Conservation (phyloP, 2,113 vertebrate species). For the Leucopternis melanops region DNA sequence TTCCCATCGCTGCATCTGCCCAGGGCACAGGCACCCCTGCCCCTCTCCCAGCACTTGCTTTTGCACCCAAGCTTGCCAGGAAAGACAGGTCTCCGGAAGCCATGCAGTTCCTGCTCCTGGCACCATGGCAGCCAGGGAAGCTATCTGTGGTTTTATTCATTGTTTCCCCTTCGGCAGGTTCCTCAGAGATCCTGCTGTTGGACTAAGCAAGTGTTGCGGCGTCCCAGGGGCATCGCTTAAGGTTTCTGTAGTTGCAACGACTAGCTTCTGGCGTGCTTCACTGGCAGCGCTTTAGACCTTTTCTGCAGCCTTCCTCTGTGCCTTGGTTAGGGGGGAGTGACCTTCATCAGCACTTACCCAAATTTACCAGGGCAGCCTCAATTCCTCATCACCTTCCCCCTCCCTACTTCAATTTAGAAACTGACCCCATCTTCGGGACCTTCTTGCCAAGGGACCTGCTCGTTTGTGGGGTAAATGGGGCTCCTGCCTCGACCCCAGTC, state of each 20-base stretch:
- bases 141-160: not conserved
- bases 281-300: not conserved
- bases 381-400: not conserved
- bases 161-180: not conserved
- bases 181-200: not conserved
- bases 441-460: rapidly evolving
- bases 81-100: not conserved
- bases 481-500: not conserved
- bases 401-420: not conserved
- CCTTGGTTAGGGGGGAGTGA: rapidly evolving
- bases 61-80: not conserved
- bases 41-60: not conserved
- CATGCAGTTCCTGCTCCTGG: not conserved
- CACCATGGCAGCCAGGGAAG: not conserved
- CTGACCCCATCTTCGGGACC: not conserved
- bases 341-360: not conserved
- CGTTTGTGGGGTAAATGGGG: not conserved
- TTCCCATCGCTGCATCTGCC: not conserved
- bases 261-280: not conserved
- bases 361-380: not conserved
- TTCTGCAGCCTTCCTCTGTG: not conserved
- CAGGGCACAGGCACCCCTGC: rapidly evolving
- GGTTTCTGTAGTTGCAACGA: not conserved
- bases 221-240: not conserved
- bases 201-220: rapidly evolving